Percentiles rank a stretch among this genome's conserved stretches.
These are phyloP conservation scores for Teleogryllus occipitalis DNA, from an alignment of 1,140 invertebrate genomes.

Conservation along the genomic window DNA sequence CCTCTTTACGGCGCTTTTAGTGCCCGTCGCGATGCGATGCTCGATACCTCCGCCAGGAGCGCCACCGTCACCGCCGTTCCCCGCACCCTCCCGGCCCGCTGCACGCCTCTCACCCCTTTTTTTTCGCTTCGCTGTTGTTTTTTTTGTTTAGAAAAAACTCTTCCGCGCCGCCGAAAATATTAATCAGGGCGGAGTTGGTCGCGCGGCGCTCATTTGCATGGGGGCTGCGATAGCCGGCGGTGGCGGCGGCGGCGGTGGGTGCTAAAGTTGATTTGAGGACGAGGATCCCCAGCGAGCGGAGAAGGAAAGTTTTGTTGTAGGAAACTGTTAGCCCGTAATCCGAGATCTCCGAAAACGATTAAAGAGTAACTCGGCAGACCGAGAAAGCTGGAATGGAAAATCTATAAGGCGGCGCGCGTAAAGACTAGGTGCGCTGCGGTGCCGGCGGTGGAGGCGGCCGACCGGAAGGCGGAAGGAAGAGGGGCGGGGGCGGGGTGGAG, in stretches of 20 bases:
- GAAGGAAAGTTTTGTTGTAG: constrained; percentile 1
- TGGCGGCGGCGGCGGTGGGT: too few relatives aligned
- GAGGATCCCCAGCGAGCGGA: not conserved
- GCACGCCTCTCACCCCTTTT: not conserved
- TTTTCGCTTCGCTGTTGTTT: not conserved
- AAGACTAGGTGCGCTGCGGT: too few relatives aligned
- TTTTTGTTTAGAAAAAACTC: not conserved
- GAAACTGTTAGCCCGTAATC: not conserved
- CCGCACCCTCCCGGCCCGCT: not conserved
- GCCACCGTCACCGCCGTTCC: not conserved
- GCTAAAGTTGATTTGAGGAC: constrained; percentile 4
- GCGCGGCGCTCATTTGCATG: not conserved
- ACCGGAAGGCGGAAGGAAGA: too few relatives aligned
- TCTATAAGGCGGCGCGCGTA: not conserved
- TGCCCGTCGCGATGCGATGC: not conserved
- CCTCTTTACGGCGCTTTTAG: not conserved
- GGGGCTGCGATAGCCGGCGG: not conserved
- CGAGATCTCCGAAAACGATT: not conserved
- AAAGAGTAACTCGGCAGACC: not conserved
- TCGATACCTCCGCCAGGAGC: not conserved
- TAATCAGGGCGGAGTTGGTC: not conserved
- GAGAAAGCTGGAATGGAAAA: not conserved
- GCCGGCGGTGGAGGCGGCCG: too few relatives aligned
- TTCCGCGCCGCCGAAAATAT: not conserved
- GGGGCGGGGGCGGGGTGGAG: too few relatives aligned